Base-by-base conservation (phyloP, 2,113 vertebrate species). In the Bubo blakistoni region DNA sequence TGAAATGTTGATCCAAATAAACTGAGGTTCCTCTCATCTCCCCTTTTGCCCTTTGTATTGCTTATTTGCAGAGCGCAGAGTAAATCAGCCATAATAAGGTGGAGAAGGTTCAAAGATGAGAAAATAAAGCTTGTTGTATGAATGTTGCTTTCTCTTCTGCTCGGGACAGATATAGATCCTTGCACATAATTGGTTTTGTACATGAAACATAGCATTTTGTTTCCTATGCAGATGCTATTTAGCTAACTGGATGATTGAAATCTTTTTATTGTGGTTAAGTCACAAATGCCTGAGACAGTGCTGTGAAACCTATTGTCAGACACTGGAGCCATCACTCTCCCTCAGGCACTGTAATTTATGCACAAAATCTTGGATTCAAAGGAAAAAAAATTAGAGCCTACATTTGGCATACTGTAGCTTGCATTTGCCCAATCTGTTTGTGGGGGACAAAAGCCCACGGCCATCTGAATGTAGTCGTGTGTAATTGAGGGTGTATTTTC, bases 381-480 rank as follows among this genome's bases (percentile, higher is more conserved):
- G 65, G 61, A 47, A 15, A 12, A 12, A 13, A 54, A 94, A 76
- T 61, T 0, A 13, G 34, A 92, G 40, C 44, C 47, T 78, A 10
- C 32, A 1, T 49, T 92, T 94, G 93, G 81, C 59, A 29, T 29
- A 7, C 4, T 32, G 69, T 34, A 34, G 57, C 51, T 51, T 51
- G 57, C 65, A 4, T 18, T 86, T 32, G 22, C n/a, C 69, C 32
- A 42, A 9, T 54, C 14, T 71, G 47, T 36, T 59, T 74, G 54
- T 65, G 63, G 55, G 55, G 77, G 63, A 34, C 34, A 36, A 10
- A 70, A 94, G 46, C 77, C 40, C 13, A 2, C 29, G 78, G 49
- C 73, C 10, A 0, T 4, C 49, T 54, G 21, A 18, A 13, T 3
- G 77, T 0, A 5, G 47, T 9, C 4, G 2, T 12, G 24, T 24